Conservation (phyloP, 2,888 invertebrate species). For the Hirudinaria manillensis region DNA sequence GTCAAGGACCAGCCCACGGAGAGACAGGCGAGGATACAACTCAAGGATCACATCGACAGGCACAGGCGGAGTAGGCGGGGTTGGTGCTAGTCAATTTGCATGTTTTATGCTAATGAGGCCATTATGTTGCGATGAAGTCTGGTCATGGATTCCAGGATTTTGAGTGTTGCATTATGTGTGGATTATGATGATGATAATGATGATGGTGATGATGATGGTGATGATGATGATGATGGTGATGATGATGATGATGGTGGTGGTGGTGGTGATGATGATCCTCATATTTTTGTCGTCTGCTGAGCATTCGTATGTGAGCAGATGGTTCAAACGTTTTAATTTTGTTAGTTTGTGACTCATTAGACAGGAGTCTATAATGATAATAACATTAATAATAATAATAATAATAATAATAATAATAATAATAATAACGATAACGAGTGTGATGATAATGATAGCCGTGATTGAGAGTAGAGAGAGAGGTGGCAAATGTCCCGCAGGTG, state of each 20-base stretch:
- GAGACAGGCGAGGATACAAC: conserved; percentile 90
- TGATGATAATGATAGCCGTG: conserved; percentile 9
- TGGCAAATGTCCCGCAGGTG: conserved; percentile 62
- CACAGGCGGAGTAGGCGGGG: conserved; percentile 47
- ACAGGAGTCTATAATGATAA: too few relatives aligned
- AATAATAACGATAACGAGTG: neutral
- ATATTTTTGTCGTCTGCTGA: too few relatives aligned
- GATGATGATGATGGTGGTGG: conserved; percentile 17
- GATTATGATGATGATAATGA: neutral
- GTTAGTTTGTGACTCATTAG: too few relatives aligned
- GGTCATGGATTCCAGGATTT: neutral
- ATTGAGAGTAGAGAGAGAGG: neutral
- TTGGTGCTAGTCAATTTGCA: conserved; percentile 15
- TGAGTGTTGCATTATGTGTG: neutral
- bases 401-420: neutral
- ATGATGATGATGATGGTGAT: conserved; percentile 20
- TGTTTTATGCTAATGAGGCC: neutral
- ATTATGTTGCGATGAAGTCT: neutral
- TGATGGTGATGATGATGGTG: conserved; percentile 13
- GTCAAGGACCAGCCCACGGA: conserved; percentile 98
- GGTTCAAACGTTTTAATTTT: too few relatives aligned
- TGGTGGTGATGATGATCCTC: neutral
- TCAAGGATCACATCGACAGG: conserved; percentile 97
- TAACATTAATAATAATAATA: neutral
- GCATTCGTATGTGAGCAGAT: too few relatives aligned